Conservation (phyloP, 2,797 vertebrate species). For the Epinephelus awoara region DNA sequence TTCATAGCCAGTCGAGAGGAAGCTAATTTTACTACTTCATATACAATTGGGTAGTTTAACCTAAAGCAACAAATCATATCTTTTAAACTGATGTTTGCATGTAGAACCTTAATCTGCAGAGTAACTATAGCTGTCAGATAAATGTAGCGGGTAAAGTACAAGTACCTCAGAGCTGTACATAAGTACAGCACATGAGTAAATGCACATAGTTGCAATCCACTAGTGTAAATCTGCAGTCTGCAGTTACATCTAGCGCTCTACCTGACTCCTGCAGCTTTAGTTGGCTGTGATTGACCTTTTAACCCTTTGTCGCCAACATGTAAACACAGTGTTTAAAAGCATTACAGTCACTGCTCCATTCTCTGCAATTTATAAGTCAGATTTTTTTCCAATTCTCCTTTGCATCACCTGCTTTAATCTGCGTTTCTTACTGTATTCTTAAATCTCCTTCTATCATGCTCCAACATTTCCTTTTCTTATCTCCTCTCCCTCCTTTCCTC, state of each 20-base stretch:
- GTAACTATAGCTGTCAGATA: neutral
- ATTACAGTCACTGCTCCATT: neutral
- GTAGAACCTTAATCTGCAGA: neutral
- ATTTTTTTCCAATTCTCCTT: slow-evolving; percentile 1
- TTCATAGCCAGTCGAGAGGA: neutral
- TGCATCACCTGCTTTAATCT: slow-evolving; percentile 4
- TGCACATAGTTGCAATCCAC: slow-evolving; percentile 1
- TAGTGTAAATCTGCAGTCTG: neutral
- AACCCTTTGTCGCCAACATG: slow-evolving; percentile 21
- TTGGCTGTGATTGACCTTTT: slow-evolving; percentile 31
- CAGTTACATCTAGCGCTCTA: neutral
- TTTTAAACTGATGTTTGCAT: neutral
- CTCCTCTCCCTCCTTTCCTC: slow-evolving; percentile 42
- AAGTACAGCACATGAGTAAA: neutral
- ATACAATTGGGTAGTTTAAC: neutral
- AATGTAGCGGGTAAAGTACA: neutral
- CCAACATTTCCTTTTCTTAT: slow-evolving; percentile 44
- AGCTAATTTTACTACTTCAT: neutral
- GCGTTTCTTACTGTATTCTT: slow-evolving; percentile 14
- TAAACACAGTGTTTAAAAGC: slow-evolving; percentile 17
- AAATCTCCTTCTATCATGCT: slow-evolving; percentile 34
- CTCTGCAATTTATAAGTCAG: neutral
- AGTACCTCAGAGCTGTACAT: neutral
- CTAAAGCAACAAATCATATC: neutral
- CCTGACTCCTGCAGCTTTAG: slow-evolving; percentile 12